Evolutionary conservation across 2,113 vertebrate genomes (phyloP).

Genomic region (Labrus mixtus): DNA sequence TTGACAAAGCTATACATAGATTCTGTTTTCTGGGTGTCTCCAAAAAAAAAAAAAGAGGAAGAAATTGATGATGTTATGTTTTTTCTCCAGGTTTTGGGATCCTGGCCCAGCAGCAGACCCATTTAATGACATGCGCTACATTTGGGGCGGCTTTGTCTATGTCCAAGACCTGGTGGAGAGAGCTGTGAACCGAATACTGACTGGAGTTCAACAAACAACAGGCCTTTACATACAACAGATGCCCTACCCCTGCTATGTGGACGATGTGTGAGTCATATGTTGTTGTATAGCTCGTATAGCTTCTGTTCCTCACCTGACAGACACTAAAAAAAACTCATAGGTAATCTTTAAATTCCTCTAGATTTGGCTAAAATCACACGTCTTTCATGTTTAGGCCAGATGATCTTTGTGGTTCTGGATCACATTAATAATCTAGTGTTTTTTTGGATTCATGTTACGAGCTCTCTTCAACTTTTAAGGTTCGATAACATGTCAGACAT

Average conservation of each 20-base stretch:
- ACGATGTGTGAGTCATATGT: slow-evolving; percentile 86
- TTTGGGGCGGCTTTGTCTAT: slow-evolving; percentile 92
- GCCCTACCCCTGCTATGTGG: slow-evolving; percentile 93
- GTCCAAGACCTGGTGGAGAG: slow-evolving; percentile 92
- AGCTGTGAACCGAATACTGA: slow-evolving; percentile 83
- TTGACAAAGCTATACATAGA: neutral
- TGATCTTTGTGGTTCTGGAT: too few species aligned
- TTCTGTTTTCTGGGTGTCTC: too few species aligned
- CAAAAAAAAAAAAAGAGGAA: too few species aligned
- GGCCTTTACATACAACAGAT: slow-evolving; percentile 93
- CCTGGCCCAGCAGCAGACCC: slow-evolving; percentile 88
- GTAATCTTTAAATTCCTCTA: too few species aligned
- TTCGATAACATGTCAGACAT: too few species aligned
- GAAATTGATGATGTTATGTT: neutral
- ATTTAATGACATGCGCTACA: slow-evolving; percentile 88
- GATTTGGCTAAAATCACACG: too few species aligned
- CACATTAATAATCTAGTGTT: too few species aligned
- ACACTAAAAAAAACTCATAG: too few species aligned
- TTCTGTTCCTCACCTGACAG: too few species aligned
- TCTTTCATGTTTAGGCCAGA: too few species aligned
- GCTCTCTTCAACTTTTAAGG: too few species aligned
- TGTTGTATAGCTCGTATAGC: neutral
- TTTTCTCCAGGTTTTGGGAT: slow-evolving; percentile 89
- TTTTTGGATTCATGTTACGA: too few species aligned
- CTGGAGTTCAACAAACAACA: slow-evolving; percentile 52